Conservation (phyloP, 2,888 invertebrate genomes). For the Rosalia funebris region DNA sequence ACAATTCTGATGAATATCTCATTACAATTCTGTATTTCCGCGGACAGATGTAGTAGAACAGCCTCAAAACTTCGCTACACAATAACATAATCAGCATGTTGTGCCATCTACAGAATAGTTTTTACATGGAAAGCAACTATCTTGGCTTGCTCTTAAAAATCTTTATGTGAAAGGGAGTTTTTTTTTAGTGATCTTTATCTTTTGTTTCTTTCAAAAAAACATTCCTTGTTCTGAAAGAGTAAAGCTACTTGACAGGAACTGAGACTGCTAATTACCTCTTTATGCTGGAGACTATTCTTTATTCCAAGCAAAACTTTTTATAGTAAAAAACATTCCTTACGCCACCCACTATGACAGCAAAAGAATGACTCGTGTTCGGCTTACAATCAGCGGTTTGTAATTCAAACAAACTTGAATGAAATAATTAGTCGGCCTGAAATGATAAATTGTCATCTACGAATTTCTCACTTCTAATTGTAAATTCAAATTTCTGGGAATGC, state of each 20-base stretch:
- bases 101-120: background rate
- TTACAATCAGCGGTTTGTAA: slow-evolving; percentile 35
- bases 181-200: slow-evolving; percentile 52
- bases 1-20: too few species aligned
- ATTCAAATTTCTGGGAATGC: slow-evolving; percentile 11
- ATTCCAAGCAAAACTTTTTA: slow-evolving; percentile 56
- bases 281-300: slow-evolving; percentile 58
- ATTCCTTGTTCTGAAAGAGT: slow-evolving; percentile 56
- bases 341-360: slow-evolving; percentile 46
- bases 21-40: too few species aligned
- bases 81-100: slow-evolving; percentile 12
- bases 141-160: slow-evolving; percentile 23
- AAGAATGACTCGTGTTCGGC: slow-evolving; percentile 44
- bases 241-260: slow-evolving; percentile 60
- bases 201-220: slow-evolving; percentile 52
- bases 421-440: slow-evolving; percentile 35
- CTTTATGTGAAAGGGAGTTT: slow-evolving; percentile 38
- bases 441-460: slow-evolving; percentile 33
- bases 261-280: slow-evolving; percentile 62
- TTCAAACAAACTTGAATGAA: slow-evolving; percentile 36
- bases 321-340: slow-evolving; percentile 33
- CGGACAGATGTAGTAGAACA: too few species aligned
- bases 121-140: slow-evolving; percentile 22
- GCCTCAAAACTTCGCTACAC: too few species aligned
- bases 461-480: slow-evolving; percentile 29